Percentiles rank a stretch among this genome's conserved stretches.
These are phyloP conservation scores for Ormia ochracea DNA, from an alignment of 2,888 invertebrate genomes.

Conservation along the genomic window DNA sequence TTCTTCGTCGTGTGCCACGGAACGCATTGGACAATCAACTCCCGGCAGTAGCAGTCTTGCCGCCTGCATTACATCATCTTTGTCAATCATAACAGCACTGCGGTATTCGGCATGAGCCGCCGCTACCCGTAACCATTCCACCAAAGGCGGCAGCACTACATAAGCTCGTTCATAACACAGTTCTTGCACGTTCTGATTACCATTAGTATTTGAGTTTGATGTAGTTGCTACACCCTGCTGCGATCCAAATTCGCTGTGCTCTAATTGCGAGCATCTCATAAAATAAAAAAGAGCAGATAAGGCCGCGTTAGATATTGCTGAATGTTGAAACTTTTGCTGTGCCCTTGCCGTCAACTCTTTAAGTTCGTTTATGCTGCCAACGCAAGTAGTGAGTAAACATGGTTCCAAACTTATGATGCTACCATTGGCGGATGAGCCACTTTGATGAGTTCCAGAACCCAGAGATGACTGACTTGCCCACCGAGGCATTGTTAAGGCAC, in stretches of 20 bases:
- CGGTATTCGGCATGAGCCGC: constrained; percentile 89
- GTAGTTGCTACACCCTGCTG: constrained; percentile 65
- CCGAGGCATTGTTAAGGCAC: constrained; percentile 88
- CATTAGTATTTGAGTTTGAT: constrained; percentile 71
- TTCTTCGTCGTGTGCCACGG: constrained; percentile 81
- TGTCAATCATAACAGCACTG: constrained; percentile 86
- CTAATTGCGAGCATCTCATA: constrained; percentile 92
- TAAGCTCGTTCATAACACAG: constrained; percentile 92
- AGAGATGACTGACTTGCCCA: constrained; percentile 87
- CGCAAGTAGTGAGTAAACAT: constrained; percentile 90
- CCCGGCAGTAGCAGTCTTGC: constrained; percentile 90
- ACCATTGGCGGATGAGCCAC: constrained; percentile 63
- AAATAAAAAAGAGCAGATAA: constrained; percentile 91
- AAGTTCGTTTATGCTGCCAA: constrained; percentile 88
- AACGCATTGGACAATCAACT: constrained; percentile 90
- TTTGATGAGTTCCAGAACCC: constrained; percentile 77
- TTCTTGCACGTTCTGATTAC: constrained; percentile 79
- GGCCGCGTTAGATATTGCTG: constrained; percentile 81
- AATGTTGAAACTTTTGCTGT: constrained; percentile 77
- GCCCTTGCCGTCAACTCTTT: constrained; percentile 84
- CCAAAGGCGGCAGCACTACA: constrained; percentile 90
- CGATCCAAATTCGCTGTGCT: constrained; percentile 80
- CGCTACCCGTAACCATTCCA: constrained; percentile 92
- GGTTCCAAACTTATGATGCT: constrained; percentile 80
- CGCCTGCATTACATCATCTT: constrained; percentile 92